phyloP scores from a whole-genome alignment of 2,113 vertebrate species.

The Nanorana parkeri region DNA sequence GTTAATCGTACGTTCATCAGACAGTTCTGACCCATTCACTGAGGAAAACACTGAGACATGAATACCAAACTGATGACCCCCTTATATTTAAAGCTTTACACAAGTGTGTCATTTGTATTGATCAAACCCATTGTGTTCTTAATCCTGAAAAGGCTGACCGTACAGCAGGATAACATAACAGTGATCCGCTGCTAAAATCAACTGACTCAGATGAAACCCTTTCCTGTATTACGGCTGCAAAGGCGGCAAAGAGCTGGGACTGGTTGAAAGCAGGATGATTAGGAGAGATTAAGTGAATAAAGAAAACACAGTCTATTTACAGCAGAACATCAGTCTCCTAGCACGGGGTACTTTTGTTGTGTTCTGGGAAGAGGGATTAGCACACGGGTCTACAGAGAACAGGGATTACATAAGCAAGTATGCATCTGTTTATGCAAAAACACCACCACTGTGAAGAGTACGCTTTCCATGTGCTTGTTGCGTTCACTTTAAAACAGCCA shows the following conservation, averaged over 20 bases:
- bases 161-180: slow-evolving; percentile 74
- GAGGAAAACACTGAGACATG: slow-evolving; percentile 57
- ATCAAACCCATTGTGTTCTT: slow-evolving; percentile 75
- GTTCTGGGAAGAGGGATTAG: slow-evolving; percentile 70
- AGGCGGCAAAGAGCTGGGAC: slow-evolving; percentile 64
- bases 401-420: slow-evolving; percentile 63
- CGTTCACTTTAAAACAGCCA: slow-evolving; percentile 18
- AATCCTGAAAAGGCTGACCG: slow-evolving; percentile 76
- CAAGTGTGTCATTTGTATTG: slow-evolving; percentile 75
- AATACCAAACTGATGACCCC: slow-evolving; percentile 81
- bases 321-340: slow-evolving; percentile 65
- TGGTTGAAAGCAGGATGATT: slow-evolving; percentile 78
- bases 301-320: slow-evolving; percentile 66
- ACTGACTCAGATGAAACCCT: slow-evolving; percentile 74
- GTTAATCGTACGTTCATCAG: slow-evolving; percentile 54
- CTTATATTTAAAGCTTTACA: slow-evolving; percentile 68
- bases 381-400: slow-evolving; percentile 65
- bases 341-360: slow-evolving; percentile 67
- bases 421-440: slow-evolving; percentile 67
- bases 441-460: slow-evolving; percentile 43
- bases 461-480: slow-evolving; percentile 59
- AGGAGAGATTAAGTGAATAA: slow-evolving; percentile 77
- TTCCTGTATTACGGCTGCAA: slow-evolving; percentile 74
- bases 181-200: slow-evolving; percentile 72
- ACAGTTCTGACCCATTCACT: slow-evolving; percentile 1